A percentile compares a stretch with the other conserved stretches of the same genome.
Conservation (phyloP, 1,140 invertebrate genomes). For the Lordiphosa collinella region DNA sequence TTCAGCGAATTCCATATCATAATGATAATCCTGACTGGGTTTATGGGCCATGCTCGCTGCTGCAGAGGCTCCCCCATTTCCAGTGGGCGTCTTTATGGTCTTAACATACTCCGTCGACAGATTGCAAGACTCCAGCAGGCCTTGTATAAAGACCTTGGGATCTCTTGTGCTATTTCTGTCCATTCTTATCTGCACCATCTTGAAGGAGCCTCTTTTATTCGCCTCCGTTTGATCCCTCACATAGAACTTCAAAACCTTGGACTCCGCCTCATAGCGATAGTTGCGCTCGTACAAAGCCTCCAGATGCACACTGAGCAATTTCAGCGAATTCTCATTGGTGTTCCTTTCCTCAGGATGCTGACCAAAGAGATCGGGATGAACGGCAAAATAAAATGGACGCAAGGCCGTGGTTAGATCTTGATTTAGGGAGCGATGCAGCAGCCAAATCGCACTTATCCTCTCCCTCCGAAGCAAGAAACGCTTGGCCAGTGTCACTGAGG, state of each 20-base stretch:
- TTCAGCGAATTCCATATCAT: slow-evolving; percentile 52
- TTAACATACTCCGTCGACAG: slow-evolving; percentile 91
- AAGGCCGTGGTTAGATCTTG: slow-evolving; percentile 91
- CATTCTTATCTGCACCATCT: slow-evolving; percentile 83
- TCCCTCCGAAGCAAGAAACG: slow-evolving; percentile 10
- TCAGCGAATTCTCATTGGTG: slow-evolving; percentile 94
- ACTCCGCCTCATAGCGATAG: slow-evolving; percentile 81
- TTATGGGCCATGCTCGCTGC: slow-evolving; percentile 26
- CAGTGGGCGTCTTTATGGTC: slow-evolving; percentile 80
- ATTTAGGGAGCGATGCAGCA: slow-evolving; percentile 24
- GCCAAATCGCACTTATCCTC: slow-evolving; percentile 2
- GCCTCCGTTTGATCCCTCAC: slow-evolving; percentile 83
- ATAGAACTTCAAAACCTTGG: slow-evolving; percentile 86
- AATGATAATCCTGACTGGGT: slow-evolving; percentile 54
- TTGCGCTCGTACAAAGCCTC: slow-evolving; percentile 85
- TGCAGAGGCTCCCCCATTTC: slow-evolving; percentile 8
- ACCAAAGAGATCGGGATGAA: slow-evolving; percentile 97
- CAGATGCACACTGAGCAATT: slow-evolving; percentile 91
- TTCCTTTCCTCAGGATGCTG: slow-evolving; percentile 93
- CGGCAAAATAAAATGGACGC: slow-evolving; percentile 95
- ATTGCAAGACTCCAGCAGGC: slow-evolving; percentile 89
- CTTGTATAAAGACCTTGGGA: slow-evolving; percentile 87
- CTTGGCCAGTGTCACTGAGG: slow-evolving; percentile 25
- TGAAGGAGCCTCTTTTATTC: slow-evolving; percentile 81
- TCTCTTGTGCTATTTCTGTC: slow-evolving; percentile 79